Evolutionary conservation across 2,797 vertebrate genomes (phyloP), one percentile per base, ranked within the genome.

Genomic region (Enteromius treurensis): DNA sequence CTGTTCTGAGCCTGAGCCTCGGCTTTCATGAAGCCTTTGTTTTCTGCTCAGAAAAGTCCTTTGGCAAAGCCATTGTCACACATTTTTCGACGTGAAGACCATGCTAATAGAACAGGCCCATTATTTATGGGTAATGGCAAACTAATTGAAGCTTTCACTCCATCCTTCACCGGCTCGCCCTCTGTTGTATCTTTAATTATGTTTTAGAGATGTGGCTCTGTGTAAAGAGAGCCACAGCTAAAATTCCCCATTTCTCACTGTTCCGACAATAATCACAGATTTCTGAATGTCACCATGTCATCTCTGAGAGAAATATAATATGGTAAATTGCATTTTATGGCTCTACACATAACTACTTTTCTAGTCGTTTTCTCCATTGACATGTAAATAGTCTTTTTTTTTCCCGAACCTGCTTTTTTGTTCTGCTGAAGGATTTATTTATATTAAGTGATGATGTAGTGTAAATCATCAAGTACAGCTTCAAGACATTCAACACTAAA

Each of bases 41-140:
- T 42, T 71, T 76, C 76, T 62, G 60, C 58, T 82, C 79, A 77
- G 79, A 80, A 83, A 85, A 82, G 83, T 19, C 77, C 42, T 58
- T 82, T 84, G 85, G 76, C 85, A 62, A 80, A 76, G 23, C 85
- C 51, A 82, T 85, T 89, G 86, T 88, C 85, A 84, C 85, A 84
- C 71, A 26, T 32, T 51, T 76, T 77, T 51, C 40, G 73, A 85
- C 80, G 67, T 83, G 82, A 68, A 71, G 82, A 65, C 81, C 80
- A 60, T 82, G 73, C 84, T 88, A 88, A 89, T 86, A 74, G 68
- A 34, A 71, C 19, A 29, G 37, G 47, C 70, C 78, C 68, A 79
- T 86, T 90, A 88, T 88, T 89, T 86, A 82, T 85, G 83, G 79
- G 71, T 86, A 90, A 87, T 85, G 79, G 87, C 81, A 80, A 85